Conservation (phyloP, 2,888 invertebrate genomes). For the Epinotia brunnichana region DNA sequence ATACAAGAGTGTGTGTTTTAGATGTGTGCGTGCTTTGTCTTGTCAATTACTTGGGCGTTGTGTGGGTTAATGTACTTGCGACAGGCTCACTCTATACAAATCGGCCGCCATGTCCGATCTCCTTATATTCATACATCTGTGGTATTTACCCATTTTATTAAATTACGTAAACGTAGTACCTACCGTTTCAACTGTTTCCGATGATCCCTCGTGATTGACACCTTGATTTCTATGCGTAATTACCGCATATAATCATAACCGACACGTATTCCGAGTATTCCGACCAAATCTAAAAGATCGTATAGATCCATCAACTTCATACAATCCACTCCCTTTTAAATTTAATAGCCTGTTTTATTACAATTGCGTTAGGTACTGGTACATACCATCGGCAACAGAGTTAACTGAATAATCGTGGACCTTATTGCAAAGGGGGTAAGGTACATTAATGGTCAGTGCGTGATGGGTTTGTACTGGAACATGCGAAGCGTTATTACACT, state of each 20-base stretch:
- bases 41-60: no score
- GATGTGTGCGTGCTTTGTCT: no score
- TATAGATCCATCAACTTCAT: not conserved
- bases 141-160: not conserved
- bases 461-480: conserved; percentile 2
- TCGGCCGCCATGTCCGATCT: no score
- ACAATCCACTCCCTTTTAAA: not conserved
- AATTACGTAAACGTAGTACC: not conserved
- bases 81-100: no score
- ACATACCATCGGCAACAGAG: not conserved
- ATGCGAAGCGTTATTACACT: conserved; percentile 16
- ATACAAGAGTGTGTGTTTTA: no score
- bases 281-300: not conserved
- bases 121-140: no score
- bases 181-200: conserved; percentile 12
- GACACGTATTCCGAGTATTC: conserved; percentile 1
- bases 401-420: not conserved
- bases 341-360: not conserved
- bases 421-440: not conserved
- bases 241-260: conserved; percentile 28
- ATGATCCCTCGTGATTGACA: conserved; percentile 33
- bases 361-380: conserved; percentile 11
- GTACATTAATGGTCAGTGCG: not conserved
- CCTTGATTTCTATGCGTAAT: conserved; percentile 38
- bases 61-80: no score